These are phyloP conservation scores for Jacana jacana DNA, from an alignment of 2,113 vertebrate species.

Conservation along the genomic window DNA sequence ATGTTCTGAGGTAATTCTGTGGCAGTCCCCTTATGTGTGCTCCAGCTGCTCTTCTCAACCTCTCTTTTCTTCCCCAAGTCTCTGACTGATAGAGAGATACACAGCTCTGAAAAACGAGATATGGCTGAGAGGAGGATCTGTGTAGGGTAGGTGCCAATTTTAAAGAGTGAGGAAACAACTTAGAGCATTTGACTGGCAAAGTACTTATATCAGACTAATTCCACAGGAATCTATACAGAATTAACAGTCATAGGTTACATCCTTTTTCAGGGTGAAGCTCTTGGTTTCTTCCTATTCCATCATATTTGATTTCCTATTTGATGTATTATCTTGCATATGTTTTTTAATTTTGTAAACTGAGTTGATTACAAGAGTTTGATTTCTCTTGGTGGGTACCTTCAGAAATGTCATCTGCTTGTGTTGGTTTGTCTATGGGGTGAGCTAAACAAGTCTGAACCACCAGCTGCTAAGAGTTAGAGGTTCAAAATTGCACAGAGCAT, in stretches of 20 bases:
- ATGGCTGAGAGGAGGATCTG: constrained; percentile 45
- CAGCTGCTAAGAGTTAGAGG: not conserved
- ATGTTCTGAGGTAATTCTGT: not conserved
- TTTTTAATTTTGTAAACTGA: not conserved
- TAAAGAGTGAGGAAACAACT: not conserved
- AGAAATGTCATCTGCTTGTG: not conserved
- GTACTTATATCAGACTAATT: not conserved
- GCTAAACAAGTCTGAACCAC: not conserved
- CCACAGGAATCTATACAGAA: not conserved
- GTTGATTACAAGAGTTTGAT: not conserved
- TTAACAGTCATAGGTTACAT: not conserved
- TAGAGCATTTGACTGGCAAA: not conserved
- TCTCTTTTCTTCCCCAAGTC: constrained; percentile 40
- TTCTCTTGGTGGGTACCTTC: not conserved
- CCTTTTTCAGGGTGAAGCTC: not conserved
- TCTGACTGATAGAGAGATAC: constrained; percentile 39
- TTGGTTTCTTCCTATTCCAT: not conserved
- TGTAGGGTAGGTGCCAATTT: not conserved
- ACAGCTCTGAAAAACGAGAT: constrained; percentile 32
- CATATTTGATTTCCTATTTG: not conserved
- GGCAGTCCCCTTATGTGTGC: not conserved
- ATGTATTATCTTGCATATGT: not conserved
- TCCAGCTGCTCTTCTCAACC: constrained; percentile 22
- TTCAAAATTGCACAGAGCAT: not conserved
- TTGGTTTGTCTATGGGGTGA: not conserved